Evolutionary conservation across 2,113 vertebrate genomes (phyloP), one percentile per base, ranked within the genome.

Genomic region (Diglossa brunneiventris): DNA sequence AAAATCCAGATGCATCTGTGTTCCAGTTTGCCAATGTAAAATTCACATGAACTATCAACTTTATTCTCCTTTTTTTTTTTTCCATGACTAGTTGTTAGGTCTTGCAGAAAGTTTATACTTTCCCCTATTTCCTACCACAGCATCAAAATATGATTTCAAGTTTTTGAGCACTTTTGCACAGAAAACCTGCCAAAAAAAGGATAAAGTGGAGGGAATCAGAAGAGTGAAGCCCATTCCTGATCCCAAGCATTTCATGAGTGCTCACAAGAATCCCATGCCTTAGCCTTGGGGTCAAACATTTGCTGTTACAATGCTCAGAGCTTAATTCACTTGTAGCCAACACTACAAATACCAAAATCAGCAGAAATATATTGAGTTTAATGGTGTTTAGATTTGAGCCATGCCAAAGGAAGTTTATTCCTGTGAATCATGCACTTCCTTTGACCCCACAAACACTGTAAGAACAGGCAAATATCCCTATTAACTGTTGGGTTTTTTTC

Each of bases 221-320:
- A 55, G 35, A 83, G 13, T 6, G 19, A 35, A 69, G 13, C 15
- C 52, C 26, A 15, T 77, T 94, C 75, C 37, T 84, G 50, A 90
- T 55, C 30, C 41, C 28, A 49, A 2, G 2, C 0, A 0, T 63
- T 75, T 59, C 15, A 30, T 14, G 35, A 61, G 12, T 10, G 6
- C 13, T 23, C 30, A 23, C 10, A 78, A 41, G 11, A 76, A 69
- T 41, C 28, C 15, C 15, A 5, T 22, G 5, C 16, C 35, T 78
- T 78, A 83, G 47, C 21, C 39, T 67, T 35, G 11, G 41, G n/a
- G n/a, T 85, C 19, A 81, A 62, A 70, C 3, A 41, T 66, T 74
- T 87, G 35, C n/a, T n/a, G 16, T 63, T 47, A 16, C 12, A 75
- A 72, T 28, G 21, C 21, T 67, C 39, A 47, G 18, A 85, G 30